Evolutionary conservation across 2,888 invertebrate genomes (phyloP).

Genomic region (Hypomecis atomaria): DNA sequence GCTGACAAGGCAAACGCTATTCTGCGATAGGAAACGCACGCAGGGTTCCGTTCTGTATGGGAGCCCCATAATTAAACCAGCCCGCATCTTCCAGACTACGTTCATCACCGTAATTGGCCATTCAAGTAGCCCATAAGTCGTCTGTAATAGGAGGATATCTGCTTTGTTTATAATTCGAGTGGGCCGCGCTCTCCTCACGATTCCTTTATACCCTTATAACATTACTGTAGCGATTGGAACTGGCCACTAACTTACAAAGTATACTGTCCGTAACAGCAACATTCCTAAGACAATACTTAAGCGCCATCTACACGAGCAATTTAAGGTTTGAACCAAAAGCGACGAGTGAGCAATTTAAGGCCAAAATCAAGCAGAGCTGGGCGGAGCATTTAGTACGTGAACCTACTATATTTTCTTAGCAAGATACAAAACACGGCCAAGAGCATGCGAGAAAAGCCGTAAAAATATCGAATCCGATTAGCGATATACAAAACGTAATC

Average conservation of each 20-base stretch:
- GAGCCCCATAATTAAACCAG: conserved; percentile 19
- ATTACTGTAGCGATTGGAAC: conserved; percentile 3
- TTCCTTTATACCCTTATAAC: conserved; percentile 12
- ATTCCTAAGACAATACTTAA: conserved; percentile 5
- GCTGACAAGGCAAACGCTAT: too few species aligned
- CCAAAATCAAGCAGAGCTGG: too few species aligned
- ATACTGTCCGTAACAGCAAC: not conserved
- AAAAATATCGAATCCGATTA: too few species aligned
- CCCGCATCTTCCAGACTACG: conserved; percentile 3
- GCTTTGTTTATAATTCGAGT: conserved; percentile 53
- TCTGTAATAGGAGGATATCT: conserved; percentile 63
- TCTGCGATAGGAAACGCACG: too few species aligned
- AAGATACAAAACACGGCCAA: too few species aligned
- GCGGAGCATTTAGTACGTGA: too few species aligned
- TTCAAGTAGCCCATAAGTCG: conserved; percentile 63
- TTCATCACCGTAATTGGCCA: conserved; percentile 59
- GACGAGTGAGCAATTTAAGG: too few species aligned
- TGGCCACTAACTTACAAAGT: conserved; percentile 5
- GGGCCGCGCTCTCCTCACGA: conserved; percentile 52
- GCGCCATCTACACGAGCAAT: not conserved
- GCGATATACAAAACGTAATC: too few species aligned
- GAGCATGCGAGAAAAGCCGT: too few species aligned
- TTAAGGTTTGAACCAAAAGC: too few species aligned
- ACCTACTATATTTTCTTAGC: too few species aligned
- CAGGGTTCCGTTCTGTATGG: too few species aligned